These are phyloP conservation scores for Chaetops frenatus DNA, from an alignment of 2,113 vertebrate species.

Conservation along the genomic window DNA sequence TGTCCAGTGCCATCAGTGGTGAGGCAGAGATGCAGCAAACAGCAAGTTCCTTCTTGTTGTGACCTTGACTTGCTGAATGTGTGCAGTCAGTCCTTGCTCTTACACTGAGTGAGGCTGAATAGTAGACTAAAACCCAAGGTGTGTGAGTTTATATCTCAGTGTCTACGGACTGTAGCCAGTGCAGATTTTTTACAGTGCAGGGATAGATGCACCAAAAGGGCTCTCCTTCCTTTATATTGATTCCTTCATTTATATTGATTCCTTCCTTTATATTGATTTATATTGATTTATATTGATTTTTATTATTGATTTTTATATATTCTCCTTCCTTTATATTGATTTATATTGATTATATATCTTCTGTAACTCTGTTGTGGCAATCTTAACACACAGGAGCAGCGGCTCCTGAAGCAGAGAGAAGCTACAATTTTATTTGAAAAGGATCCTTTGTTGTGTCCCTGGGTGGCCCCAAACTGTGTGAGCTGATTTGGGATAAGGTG, in stretches of 20 bases:
- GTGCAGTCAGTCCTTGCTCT: background rate
- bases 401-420: background rate
- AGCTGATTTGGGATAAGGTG: background rate
- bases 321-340: background rate
- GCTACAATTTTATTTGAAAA: background rate
- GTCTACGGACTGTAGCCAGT: rapidly evolving
- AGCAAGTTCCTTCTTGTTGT: background rate
- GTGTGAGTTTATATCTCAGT: rapidly evolving
- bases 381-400: background rate
- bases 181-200: background rate
- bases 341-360: too few relatives aligned
- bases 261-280: too few relatives aligned
- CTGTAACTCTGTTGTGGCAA: background rate
- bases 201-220: background rate
- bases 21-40: background rate
- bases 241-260: too few relatives aligned
- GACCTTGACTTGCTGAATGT: background rate
- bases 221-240: background rate
- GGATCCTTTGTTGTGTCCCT: background rate
- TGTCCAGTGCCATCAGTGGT: background rate
- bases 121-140: background rate
- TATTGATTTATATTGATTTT: too few relatives aligned
- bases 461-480: background rate
- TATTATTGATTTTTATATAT: too few relatives aligned
- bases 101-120: background rate